Base-by-base conservation (phyloP, 2,888 invertebrate genomes). In the Machimus atricapillus region DNA sequence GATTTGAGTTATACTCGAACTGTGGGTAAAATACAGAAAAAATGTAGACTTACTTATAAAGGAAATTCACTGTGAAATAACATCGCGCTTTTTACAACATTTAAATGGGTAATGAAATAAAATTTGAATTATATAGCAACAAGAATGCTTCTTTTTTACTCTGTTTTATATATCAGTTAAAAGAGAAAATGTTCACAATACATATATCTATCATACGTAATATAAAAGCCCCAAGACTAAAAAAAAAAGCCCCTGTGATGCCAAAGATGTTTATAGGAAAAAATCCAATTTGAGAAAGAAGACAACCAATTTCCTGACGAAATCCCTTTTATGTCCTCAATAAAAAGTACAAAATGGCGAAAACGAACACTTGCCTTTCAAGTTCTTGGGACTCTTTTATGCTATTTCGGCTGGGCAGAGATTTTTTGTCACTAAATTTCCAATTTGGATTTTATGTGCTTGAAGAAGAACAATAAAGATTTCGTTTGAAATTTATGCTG, bases 241-340 rank as follows among this genome's bases (percentile, higher is more conserved):
- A 27, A 40, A 37, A 8, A 40, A 40, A 40, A 66, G 23, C 4
- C 23, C 19, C 66, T 23, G 66, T 66, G 66, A 9, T 34, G 76
- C 9, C 31, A 46, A 46, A 27, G 58, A 82, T 58, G 56, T 82
- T 82, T 82, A 82, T 82, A 58, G 37, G 82, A 8, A 82, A 82
- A 82, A 82, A 82, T 82, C 56, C 82, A 89, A 89, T 89, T 89
- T 89, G 88, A 87, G 88, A 79, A 87, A 88, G 88, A 88, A 88
- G 88, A 89, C 89, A 88, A 87, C 88, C 89, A 89, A 89, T 89
- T 88, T 88, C 88, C 88, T 86, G 87, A 81, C 89, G 87, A 89
- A 89, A 89, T 89, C 89, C 89, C 87, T 89, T 89, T 89, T 89
- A 89, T 89, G 89, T 88, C 85, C 74, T 88, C 89, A 89, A 89